These are phyloP conservation scores for Lepidonotus clava DNA, from an alignment of 2,888 invertebrate genomes.

Conservation along the genomic window DNA sequence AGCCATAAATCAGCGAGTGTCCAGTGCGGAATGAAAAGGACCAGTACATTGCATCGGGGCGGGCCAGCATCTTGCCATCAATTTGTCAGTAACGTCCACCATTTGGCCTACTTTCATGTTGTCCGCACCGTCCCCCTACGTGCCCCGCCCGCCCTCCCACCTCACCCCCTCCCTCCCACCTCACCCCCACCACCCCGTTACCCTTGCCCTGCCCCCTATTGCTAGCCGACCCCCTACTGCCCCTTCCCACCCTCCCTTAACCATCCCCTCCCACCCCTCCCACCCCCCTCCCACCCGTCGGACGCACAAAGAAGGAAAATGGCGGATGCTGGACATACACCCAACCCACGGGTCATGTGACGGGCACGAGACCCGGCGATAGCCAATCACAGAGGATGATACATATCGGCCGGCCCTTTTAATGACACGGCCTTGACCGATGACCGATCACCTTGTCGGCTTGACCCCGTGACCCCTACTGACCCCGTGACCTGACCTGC, in stretches of 20 bases:
- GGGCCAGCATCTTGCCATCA: conserved; percentile 37
- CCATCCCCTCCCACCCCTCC: not conserved
- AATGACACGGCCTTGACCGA: conserved; percentile 49
- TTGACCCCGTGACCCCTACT: conserved; percentile 37
- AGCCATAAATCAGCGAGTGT: not conserved
- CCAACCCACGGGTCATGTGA: conserved; percentile 1
- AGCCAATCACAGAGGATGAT: conserved; percentile 51
- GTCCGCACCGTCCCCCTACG: not conserved
- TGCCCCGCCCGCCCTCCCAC: not conserved
- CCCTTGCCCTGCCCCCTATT: conserved; percentile 7
- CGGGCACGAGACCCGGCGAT: conserved; percentile 16
- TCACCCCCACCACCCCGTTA: not conserved
- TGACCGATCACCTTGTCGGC: conserved; percentile 46
- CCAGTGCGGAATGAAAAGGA: not conserved
- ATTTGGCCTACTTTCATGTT: conserved; percentile 44
- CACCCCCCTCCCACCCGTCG: not conserved
- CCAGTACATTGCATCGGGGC: conserved; percentile 17
- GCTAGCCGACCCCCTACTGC: conserved; percentile 9
- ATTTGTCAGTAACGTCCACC: conserved; percentile 41
- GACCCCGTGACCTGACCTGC: conserved; percentile 45
- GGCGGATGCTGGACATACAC: conserved; percentile 31
- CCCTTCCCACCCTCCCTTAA: not conserved
- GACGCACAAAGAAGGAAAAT: not conserved
- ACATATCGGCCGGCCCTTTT: conserved; percentile 49
- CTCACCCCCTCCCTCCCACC: not conserved